Percentiles rank a stretch among this genome's conserved stretches.
Conservation (phyloP, 1,140 invertebrate species). For the Brachionus angularis region DNA sequence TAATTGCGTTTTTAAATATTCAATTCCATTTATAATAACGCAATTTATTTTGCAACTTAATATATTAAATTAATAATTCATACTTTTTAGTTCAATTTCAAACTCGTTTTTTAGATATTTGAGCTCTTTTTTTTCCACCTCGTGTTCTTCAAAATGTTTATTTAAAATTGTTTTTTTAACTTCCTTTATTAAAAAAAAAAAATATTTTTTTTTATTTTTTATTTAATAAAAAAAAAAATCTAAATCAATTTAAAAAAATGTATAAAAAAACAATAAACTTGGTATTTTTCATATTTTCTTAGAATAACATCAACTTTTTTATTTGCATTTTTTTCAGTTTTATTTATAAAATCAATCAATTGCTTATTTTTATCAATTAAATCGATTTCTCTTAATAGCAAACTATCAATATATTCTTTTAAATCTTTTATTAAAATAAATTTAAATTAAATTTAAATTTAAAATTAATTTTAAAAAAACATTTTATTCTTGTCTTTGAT, state of each 20-base stretch:
- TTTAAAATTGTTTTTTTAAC: slow-evolving; percentile 36
- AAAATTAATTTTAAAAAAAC: not conserved
- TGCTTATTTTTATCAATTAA: slow-evolving; percentile 8
- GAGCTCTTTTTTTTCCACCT: slow-evolving; percentile 14
- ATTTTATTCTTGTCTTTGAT: slow-evolving; percentile 8
- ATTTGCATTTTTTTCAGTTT: slow-evolving; percentile 11
- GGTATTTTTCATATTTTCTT: slow-evolving; percentile 40
- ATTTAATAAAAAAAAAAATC: not conserved
- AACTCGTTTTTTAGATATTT: slow-evolving; percentile 5
- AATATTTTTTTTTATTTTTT: not conserved
- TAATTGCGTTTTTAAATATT: not conserved
- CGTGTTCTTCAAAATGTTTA: slow-evolving; percentile 31
- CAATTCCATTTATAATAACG: too few species aligned
- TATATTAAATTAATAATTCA: not conserved
- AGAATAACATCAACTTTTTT: slow-evolving; percentile 35
- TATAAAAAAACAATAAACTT: not conserved
- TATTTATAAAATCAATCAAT: slow-evolving; percentile 9
- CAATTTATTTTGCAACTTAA: too few species aligned
- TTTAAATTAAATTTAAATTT: not conserved
- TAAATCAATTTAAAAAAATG: not conserved
- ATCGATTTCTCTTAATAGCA: slow-evolving; percentile 2
- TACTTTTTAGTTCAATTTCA: slow-evolving; percentile 16
- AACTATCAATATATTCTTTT: not conserved
- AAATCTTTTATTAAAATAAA: slow-evolving; percentile 1
- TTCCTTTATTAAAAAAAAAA: slow-evolving; percentile 5